These are phyloP conservation scores for Malurus cyaneus DNA, from an alignment of 2,113 vertebrate species.

Conservation along the genomic window DNA sequence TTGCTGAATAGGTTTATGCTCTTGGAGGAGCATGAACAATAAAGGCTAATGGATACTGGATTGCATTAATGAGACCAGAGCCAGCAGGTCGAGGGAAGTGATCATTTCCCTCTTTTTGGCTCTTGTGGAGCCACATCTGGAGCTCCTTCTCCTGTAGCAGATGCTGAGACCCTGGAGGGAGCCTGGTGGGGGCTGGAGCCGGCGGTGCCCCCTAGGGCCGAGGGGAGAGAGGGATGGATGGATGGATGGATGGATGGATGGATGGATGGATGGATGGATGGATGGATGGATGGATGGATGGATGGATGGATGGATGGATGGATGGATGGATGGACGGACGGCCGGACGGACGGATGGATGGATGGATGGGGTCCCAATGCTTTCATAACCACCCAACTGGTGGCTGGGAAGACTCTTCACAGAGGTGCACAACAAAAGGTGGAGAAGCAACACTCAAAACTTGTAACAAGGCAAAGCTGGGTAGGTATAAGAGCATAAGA, in stretches of 20 bases:
- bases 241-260: too few species aligned
- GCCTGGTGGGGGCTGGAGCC: background rate
- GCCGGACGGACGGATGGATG: too few species aligned
- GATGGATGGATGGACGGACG: too few species aligned
- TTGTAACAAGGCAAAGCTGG: background rate
- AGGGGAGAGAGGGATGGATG: background rate
- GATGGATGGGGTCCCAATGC: background rate
- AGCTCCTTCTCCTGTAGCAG: background rate
- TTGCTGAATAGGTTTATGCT: slow-evolving; percentile 14
- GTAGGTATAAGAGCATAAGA: background rate
- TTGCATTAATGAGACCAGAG: slow-evolving; percentile 45
- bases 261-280: too few species aligned
- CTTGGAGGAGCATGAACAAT: slow-evolving; percentile 1
- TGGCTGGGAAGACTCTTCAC: background rate
- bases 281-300: too few species aligned
- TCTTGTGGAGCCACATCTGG: slow-evolving; percentile 40
- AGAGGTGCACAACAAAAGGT: background rate
- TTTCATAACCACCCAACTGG: background rate
- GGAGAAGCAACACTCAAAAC: background rate
- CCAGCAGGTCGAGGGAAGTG: slow-evolving; percentile 60
- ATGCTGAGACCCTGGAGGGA: background rate
- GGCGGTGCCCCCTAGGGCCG: accelerated
- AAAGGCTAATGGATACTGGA: slow-evolving; percentile 40
- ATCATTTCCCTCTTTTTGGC: slow-evolving; percentile 52
- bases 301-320: background rate